Conservation (phyloP, 2,888 invertebrate genomes). For the Agelastica alni region DNA sequence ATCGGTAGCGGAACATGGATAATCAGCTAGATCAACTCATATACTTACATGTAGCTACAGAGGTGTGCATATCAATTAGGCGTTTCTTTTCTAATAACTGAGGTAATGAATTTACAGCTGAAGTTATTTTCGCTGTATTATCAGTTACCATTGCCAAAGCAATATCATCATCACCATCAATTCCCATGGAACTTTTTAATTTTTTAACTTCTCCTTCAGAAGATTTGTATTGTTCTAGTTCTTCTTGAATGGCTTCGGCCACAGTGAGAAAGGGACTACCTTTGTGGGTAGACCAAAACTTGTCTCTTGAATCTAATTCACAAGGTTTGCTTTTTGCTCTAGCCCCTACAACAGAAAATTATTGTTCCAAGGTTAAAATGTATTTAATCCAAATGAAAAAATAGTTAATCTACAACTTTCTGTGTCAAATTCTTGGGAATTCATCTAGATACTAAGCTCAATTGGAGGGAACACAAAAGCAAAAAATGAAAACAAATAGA, state of each 20-base stretch:
- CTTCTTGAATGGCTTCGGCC: constrained; percentile 98
- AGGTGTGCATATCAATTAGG: constrained; percentile 98
- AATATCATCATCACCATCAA: constrained; percentile 85
- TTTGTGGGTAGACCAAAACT: constrained; percentile 92
- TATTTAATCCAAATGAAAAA: no score
- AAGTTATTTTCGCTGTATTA: constrained; percentile 90
- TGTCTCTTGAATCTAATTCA: constrained; percentile 87
- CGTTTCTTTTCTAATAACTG: constrained; percentile 96
- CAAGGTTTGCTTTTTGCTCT: constrained; percentile 83
- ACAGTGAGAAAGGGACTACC: constrained; percentile 93
- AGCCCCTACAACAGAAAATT: constrained; percentile 61
- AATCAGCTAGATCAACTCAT: no score
- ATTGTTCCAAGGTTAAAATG: no score
- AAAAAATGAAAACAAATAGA: no score
- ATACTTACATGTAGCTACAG: constrained; percentile 83
- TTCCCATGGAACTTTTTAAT: constrained; percentile 91
- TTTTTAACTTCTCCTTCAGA: constrained; percentile 97
- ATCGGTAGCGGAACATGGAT: no score
- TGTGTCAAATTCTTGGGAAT: no score
- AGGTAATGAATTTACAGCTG: constrained; percentile 93
- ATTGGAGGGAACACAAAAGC: no score
- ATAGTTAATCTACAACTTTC: no score
- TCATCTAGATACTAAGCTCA: no score
- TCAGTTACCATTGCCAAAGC: constrained; percentile 87
- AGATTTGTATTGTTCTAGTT: constrained; percentile 86